Conservation (phyloP, 2,113 vertebrate genomes). For the Candoia aspera region DNA sequence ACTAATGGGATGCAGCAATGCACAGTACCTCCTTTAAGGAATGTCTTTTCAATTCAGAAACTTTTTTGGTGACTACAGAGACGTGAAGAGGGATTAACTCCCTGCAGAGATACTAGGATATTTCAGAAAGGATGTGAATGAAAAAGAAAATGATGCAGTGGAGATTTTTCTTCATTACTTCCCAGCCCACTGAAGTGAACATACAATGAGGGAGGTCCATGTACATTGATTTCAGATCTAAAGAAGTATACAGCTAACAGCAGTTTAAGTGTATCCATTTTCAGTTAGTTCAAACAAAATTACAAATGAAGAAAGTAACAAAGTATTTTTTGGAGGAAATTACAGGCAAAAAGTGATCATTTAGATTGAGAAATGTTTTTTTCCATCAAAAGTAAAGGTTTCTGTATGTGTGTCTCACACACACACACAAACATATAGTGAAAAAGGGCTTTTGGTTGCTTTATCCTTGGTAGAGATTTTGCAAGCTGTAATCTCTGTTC, state of each 20-base stretch:
- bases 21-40: background rate
- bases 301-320: slow-evolving; percentile 54
- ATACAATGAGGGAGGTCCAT: slow-evolving; percentile 54
- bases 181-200: slow-evolving; percentile 39
- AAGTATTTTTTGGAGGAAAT: slow-evolving; percentile 63
- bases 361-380: slow-evolving; percentile 57
- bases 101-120: slow-evolving; percentile 40
- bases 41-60: slow-evolving; percentile 1
- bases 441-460: slow-evolving; percentile 23
- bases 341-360: slow-evolving; percentile 57
- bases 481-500: slow-evolving; percentile 45
- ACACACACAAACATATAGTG: slow-evolving; percentile 39
- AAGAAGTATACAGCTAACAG: slow-evolving; percentile 60
- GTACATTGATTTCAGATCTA: slow-evolving; percentile 59
- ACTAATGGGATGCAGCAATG: accelerated
- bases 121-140: slow-evolving; percentile 57
- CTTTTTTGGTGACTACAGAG: slow-evolving; percentile 15
- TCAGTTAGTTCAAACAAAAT: slow-evolving; percentile 70
- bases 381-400: slow-evolving; percentile 53
- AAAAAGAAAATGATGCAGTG: slow-evolving; percentile 58
- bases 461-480: slow-evolving; percentile 41
- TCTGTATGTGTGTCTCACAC: slow-evolving; percentile 20
- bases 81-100: slow-evolving; percentile 46
- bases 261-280: slow-evolving; percentile 70
- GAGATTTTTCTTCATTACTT: slow-evolving; percentile 66